These are phyloP conservation scores for Rhagologus leucostigma DNA, from an alignment of 2,113 vertebrate genomes.

Conservation along the genomic window DNA sequence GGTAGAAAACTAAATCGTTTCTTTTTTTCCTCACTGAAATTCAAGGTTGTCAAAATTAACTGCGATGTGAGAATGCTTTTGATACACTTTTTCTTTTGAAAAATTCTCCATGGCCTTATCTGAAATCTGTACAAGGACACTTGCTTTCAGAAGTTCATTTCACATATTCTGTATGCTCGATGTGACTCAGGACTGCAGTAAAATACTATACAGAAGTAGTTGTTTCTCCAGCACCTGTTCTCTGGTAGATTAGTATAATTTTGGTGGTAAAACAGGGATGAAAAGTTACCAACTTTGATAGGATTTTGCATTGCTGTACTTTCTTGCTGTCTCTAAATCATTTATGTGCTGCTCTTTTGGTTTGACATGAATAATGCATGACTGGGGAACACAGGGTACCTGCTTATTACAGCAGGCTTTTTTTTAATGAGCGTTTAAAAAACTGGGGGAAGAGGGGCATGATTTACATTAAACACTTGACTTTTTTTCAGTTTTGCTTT, in stretches of 20 bases:
- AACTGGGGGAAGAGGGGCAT: neutral
- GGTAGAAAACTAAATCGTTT: neutral
- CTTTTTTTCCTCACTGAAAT: neutral
- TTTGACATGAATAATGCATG: neutral
- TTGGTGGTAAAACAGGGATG: neutral
- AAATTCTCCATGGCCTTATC: neutral
- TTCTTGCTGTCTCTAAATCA: neutral
- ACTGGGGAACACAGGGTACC: neutral
- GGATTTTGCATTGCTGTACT: neutral
- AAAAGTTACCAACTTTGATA: neutral
- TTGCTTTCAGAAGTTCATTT: neutral
- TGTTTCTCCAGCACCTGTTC: neutral
- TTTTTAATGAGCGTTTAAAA: neutral
- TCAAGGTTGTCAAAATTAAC: neutral
- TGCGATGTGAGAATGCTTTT: neutral
- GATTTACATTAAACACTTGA: neutral
- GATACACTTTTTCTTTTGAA: neutral
- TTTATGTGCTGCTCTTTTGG: neutral
- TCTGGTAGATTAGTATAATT: neutral
- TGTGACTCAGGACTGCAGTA: neutral
- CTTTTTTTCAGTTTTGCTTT: neutral
- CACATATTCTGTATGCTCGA: neutral
- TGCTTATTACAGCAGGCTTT: neutral
- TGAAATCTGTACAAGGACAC: neutral
- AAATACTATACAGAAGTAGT: neutral